Conservation (phyloP, 2,797 vertebrate genomes). For the Danio albolineatus region DNA sequence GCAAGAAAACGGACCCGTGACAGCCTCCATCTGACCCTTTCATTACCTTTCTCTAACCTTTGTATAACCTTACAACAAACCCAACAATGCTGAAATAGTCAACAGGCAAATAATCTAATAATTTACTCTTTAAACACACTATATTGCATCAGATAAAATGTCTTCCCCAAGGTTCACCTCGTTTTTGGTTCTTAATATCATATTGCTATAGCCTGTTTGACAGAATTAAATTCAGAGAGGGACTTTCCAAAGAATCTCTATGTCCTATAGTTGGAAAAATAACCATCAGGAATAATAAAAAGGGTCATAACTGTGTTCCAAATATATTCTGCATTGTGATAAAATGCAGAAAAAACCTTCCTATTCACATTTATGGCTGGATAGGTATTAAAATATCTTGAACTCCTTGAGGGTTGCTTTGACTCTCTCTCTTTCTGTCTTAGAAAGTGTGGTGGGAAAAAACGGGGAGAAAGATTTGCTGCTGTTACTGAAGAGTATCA, state of each 20-base stretch:
- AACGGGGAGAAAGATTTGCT: conserved; percentile 80
- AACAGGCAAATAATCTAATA: conserved; percentile 41
- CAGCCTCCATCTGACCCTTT: conserved; percentile 43
- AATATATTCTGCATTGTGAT: background rate
- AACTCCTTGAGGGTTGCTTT: background rate
- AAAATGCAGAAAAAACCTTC: background rate
- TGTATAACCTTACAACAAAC: conserved; percentile 50
- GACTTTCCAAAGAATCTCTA: background rate
- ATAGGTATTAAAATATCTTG: background rate
- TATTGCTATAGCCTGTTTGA: background rate
- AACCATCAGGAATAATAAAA: background rate
- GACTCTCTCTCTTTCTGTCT: conserved; percentile 48
- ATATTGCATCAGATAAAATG: background rate
- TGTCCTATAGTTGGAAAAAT: background rate
- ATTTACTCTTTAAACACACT: background rate
- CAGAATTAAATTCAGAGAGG: background rate
- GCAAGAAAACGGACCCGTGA: conserved; percentile 56
- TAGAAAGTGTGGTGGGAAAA: conserved; percentile 77
- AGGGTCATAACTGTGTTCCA: background rate
- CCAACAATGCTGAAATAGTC: conserved; percentile 11
- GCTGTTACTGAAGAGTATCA: conserved; percentile 82
- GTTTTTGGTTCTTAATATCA: background rate
- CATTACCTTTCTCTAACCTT: conserved; percentile 52
- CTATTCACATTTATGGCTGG: background rate
- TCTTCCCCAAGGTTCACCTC: too few species aligned